Conservation (phyloP, 2,113 vertebrate species). For the Hypomesus transpacificus region DNA sequence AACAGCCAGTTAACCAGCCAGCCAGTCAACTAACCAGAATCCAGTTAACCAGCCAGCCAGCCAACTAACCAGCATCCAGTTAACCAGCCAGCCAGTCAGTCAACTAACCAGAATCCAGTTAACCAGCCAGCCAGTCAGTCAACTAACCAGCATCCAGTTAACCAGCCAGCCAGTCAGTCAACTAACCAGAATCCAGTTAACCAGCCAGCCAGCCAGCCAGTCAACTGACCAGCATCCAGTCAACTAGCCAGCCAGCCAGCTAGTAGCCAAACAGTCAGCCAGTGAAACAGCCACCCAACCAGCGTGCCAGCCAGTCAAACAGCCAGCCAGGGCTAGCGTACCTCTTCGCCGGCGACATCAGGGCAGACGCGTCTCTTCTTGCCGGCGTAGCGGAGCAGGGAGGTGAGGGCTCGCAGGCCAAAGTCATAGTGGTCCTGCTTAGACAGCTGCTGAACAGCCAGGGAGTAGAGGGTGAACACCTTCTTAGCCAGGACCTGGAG, state of each 20-base stretch:
- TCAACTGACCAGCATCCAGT: not conserved
- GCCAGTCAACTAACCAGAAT: not conserved
- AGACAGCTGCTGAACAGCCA: constrained; percentile 86
- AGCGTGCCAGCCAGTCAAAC: not conserved
- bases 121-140: too few species aligned
- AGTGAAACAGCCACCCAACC: not conserved
- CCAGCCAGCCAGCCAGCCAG: too few species aligned
- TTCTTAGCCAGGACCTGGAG: constrained; percentile 81
- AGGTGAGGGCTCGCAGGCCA: constrained; percentile 84
- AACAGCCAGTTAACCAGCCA: not conserved
- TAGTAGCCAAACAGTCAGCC: too few species aligned
- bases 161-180: too few species aligned
- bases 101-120: too few species aligned
- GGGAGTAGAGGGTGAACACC: constrained; percentile 83
- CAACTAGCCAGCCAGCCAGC: not conserved
- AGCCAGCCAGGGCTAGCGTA: constrained; percentile 31
- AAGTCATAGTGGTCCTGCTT: constrained; percentile 90
- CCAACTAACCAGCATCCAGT: too few species aligned
- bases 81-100: too few species aligned
- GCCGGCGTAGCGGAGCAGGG: constrained; percentile 80
- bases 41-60: not conserved
- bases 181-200: too few species aligned
- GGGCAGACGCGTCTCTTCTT: constrained; percentile 70
- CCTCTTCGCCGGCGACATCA: constrained; percentile 78
- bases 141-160: too few species aligned